Percentiles rank a stretch among this genome's conserved stretches.
These are phyloP conservation scores for Dysidea cf. avara DNA, from an alignment of 37 sponge, comb jelly and placozoan genomes.

Conservation along the genomic window DNA sequence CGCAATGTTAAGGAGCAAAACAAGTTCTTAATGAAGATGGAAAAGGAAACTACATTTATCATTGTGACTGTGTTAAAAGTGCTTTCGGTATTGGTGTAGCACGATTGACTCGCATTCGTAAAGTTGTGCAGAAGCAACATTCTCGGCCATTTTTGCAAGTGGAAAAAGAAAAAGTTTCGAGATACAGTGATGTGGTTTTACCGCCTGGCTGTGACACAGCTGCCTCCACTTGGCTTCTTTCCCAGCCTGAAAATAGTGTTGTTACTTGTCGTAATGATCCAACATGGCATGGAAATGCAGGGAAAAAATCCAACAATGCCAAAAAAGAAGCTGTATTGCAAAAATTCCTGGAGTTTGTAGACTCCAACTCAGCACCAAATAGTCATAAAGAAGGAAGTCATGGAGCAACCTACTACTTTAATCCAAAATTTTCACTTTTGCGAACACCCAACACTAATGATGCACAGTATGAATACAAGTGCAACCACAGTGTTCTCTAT, in stretches of 20 bases:
- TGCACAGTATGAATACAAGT: conserved; percentile 24
- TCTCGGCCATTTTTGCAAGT: background rate
- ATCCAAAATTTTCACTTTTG: background rate
- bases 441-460: too few relatives aligned
- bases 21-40: conserved; percentile 18
- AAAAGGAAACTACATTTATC: conserved; percentile 24
- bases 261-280: conserved; percentile 2
- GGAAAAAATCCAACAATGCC: too few relatives aligned
- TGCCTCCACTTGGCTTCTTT: conserved; percentile 2
- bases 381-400: too few relatives aligned
- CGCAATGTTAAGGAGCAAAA: conserved; percentile 15
- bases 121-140: background rate
- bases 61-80: conserved; percentile 8
- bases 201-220: conserved; percentile 3
- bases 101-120: conserved; percentile 8
- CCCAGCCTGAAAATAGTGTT: conserved; percentile 6
- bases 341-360: too few relatives aligned
- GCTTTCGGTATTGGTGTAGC: conserved; percentile 12
- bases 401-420: too few relatives aligned
- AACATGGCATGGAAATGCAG: too few relatives aligned
- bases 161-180: conserved; percentile 1
- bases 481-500: conserved; percentile 24
- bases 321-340: too few relatives aligned
- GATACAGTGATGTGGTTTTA: conserved; percentile 16
- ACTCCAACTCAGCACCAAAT: too few relatives aligned